phyloP scores from a whole-genome alignment of 2,888 invertebrate species.

The Epicampocera succincta region DNA sequence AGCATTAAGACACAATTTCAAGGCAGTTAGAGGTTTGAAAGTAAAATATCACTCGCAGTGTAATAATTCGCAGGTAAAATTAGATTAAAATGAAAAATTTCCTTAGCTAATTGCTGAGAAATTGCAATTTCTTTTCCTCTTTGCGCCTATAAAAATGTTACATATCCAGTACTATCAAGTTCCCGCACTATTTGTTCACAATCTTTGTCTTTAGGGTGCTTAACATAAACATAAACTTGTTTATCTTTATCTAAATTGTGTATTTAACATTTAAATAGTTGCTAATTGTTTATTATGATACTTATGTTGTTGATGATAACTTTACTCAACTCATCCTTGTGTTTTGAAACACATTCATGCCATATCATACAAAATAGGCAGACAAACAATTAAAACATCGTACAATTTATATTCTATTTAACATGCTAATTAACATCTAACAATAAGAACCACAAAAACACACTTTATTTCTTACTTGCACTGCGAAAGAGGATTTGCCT shows the following conservation, averaged over 20 bases:
- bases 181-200: not conserved
- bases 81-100: too few relatives aligned
- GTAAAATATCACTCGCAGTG: too few relatives aligned
- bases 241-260: conserved; percentile 61
- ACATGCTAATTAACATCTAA: conserved; percentile 63
- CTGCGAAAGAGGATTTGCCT: conserved; percentile 17
- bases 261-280: conserved; percentile 70
- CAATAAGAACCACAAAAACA: conserved; percentile 4
- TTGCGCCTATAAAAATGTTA: too few relatives aligned
- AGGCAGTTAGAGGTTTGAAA: too few relatives aligned
- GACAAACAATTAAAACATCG: conserved; percentile 14
- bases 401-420: conserved; percentile 52
- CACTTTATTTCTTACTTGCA: not conserved
- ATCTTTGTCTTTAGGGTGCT: conserved; percentile 4
- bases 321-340: conserved; percentile 56
- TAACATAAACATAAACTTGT: conserved; percentile 49
- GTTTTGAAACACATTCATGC: not conserved
- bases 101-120: too few relatives aligned
- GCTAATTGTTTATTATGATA: conserved; percentile 69
- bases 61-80: not conserved
- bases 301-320: conserved; percentile 60
- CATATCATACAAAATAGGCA: not conserved
- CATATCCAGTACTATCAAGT: not conserved
- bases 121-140: too few relatives aligned
- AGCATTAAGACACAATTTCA: too few relatives aligned